Evolutionary conservation across 2,113 vertebrate species (phyloP).

Genomic region (Pelecanus crispus): DNA sequence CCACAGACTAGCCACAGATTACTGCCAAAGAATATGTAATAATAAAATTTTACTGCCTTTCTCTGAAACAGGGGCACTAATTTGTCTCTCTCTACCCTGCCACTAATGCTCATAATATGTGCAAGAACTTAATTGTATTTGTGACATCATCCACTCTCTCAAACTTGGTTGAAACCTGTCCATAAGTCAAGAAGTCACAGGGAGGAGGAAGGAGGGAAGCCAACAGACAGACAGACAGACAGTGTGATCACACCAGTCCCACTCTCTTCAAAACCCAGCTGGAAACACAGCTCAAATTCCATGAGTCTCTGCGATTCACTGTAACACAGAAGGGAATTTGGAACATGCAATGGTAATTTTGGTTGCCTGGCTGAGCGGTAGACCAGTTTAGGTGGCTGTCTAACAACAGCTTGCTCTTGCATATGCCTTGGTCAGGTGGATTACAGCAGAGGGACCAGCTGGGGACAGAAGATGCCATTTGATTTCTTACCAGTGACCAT

Average conservation of each 20-base stretch:
- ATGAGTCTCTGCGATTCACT: slow-evolving; percentile 6
- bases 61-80: neutral
- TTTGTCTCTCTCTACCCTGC: neutral
- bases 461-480: neutral
- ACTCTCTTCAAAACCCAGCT: rapidly evolving
- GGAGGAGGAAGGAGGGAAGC: neutral
- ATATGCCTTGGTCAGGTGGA: neutral
- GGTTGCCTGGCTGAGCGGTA: neutral
- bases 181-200: neutral
- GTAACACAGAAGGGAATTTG: neutral
- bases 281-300: slow-evolving; percentile 9
- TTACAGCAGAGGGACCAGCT: neutral
- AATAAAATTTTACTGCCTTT: neutral
- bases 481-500: neutral
- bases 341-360: neutral
- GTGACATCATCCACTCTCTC: neutral
- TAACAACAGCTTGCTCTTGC: neutral
- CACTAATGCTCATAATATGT: neutral
- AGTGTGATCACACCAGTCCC: neutral
- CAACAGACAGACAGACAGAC: neutral
- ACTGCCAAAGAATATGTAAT: neutral
- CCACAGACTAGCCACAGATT: neutral
- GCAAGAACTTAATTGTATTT: neutral
- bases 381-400: neutral
- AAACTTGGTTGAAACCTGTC: neutral